Evolutionary conservation across 1,140 invertebrate species (phyloP).

Genomic region (Nautilus pompilius): DNA sequence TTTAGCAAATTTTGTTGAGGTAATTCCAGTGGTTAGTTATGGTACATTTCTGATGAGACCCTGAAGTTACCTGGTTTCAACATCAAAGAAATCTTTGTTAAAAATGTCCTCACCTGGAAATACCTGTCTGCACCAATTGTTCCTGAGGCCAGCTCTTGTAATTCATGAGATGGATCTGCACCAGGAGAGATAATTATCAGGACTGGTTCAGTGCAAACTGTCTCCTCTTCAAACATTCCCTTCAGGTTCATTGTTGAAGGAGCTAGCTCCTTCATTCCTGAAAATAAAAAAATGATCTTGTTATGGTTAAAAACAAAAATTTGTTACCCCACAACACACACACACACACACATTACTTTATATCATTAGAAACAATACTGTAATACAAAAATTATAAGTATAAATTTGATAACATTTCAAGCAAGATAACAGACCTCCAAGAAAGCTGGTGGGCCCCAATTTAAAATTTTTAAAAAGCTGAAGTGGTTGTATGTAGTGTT

Average conservation of each 20-base stretch:
- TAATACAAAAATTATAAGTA: no score
- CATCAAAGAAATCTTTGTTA: no score
- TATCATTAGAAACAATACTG: no score
- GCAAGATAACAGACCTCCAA: background rate
- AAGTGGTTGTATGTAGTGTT: no score
- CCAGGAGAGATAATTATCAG: slow-evolving; percentile 72
- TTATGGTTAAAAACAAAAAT: background rate
- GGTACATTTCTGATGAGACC: no score
- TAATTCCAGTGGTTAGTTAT: no score
- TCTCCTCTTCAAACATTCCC: slow-evolving; percentile 62
- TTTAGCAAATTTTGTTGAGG: no score
- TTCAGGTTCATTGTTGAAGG: slow-evolving; percentile 64
- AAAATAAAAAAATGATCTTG: slow-evolving; percentile 14
- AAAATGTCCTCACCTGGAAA: slow-evolving; percentile 63
- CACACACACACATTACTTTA: no score
- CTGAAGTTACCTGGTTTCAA: no score
- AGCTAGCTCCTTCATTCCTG: slow-evolving; percentile 64
- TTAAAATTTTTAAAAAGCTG: no score
- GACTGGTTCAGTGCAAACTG: slow-evolving; percentile 66
- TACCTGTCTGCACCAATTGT: slow-evolving; percentile 61
- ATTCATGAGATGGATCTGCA: slow-evolving; percentile 78
- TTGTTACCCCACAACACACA: no score
- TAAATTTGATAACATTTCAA: background rate
- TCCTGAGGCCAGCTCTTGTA: slow-evolving; percentile 64
- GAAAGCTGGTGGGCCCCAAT: no score